Evolutionary conservation across 2,888 invertebrate species (phyloP).

Genomic region (Phasia obesa): DNA sequence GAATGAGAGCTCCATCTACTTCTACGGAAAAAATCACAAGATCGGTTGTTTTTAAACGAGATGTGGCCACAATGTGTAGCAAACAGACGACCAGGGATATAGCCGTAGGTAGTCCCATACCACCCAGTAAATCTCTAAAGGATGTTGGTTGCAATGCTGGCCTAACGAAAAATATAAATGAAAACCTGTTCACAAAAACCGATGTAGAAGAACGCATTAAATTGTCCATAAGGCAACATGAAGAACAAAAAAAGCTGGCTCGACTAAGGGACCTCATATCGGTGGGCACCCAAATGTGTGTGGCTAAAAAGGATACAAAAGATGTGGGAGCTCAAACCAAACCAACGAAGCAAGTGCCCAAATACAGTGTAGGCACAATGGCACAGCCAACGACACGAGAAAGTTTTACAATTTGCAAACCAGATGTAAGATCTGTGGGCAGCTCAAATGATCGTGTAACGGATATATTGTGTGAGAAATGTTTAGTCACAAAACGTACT

Average conservation of each 20-base stretch:
- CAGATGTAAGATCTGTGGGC: conserved; percentile 83
- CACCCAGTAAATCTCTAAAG: conserved; percentile 72
- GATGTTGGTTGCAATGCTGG: conserved; percentile 77
- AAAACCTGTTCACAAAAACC: conserved; percentile 80
- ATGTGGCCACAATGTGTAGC: conserved; percentile 86
- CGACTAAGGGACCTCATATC: conserved; percentile 76
- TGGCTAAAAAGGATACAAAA: conserved; percentile 75
- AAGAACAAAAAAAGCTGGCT: conserved; percentile 72
- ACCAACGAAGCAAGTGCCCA: conserved; percentile 74
- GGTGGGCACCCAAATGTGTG: conserved; percentile 81
- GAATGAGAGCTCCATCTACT: conserved; percentile 77
- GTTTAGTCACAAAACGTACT: conserved; percentile 83
- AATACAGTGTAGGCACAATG: conserved; percentile 75
- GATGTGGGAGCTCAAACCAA: conserved; percentile 77
- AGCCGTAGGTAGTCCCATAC: conserved; percentile 84
- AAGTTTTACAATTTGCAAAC: conserved; percentile 77
- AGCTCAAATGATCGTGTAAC: conserved; percentile 83
- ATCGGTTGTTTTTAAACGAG: conserved; percentile 82
- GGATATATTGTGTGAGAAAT: conserved; percentile 84
- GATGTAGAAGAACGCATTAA: conserved; percentile 78
- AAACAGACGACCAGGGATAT: conserved; percentile 85
- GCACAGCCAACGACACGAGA: conserved; percentile 78
- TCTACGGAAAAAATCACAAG: conserved; percentile 73
- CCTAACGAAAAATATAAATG: conserved; percentile 74
- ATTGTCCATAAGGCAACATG: conserved; percentile 73